Evolutionary conservation across 1,140 invertebrate species (phyloP).

Genomic region (Zaprionus kolodkinae): DNA sequence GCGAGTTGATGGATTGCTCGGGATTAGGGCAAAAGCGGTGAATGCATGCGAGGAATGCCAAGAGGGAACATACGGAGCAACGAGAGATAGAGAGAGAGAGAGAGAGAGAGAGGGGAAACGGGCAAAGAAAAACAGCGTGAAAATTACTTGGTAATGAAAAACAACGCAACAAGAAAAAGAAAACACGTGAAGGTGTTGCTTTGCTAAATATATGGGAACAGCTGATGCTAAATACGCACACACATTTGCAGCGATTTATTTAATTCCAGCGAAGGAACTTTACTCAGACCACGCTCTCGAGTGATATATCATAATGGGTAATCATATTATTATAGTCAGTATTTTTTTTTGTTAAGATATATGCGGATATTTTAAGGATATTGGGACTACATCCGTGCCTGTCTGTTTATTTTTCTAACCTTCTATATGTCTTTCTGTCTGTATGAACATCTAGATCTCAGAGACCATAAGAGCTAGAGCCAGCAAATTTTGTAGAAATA

Average conservation of each 20-base stretch:
- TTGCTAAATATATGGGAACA: conserved; percentile 33
- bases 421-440: no score
- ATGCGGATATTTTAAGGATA: no score
- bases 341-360: neutral
- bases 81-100: no score
- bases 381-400: no score
- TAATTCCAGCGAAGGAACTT: neutral
- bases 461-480: no score
- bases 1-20: conserved; percentile 60
- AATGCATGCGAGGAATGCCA: conserved; percentile 42
- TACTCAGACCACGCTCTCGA: no score
- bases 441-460: no score
- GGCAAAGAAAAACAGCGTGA: conserved; percentile 41
- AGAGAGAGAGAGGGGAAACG: neutral
- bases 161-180: neutral
- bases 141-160: conserved; percentile 42
- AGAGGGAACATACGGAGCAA: neutral
- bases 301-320: no score
- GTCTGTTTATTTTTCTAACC: no score
- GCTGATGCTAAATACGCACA: conserved; percentile 24
- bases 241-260: conserved; percentile 16
- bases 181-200: conserved; percentile 23
- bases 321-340: neutral
- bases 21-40: conserved; percentile 36
- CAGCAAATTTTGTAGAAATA: no score